phyloP scores from a whole-genome alignment of 1,140 invertebrate genomes.

The Habropoda laboriosa region DNA sequence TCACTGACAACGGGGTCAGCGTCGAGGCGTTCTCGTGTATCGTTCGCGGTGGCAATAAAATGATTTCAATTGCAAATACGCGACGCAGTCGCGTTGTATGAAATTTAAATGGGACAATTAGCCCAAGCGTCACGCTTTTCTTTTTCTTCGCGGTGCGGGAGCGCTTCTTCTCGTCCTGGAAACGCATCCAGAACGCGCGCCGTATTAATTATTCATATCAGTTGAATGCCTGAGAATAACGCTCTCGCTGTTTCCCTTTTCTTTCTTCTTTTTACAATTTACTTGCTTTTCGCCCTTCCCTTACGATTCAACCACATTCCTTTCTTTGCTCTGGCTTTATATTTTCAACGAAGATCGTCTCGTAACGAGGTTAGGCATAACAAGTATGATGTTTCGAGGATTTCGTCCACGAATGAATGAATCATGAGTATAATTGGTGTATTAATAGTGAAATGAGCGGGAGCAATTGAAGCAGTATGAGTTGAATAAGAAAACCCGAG shows the following conservation, averaged over 20 bases:
- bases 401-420: neutral
- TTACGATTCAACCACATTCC: neutral
- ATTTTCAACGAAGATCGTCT: neutral
- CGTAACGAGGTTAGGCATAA: neutral
- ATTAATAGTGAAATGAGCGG: neutral
- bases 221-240: conserved; percentile 1
- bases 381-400: neutral
- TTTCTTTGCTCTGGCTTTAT: neutral
- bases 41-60: conserved; percentile 21
- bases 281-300: neutral
- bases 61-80: conserved; percentile 46
- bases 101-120: conserved; percentile 50
- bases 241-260: neutral
- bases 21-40: neutral
- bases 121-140: conserved; percentile 15
- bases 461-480: neutral
- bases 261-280: neutral
- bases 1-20: neutral
- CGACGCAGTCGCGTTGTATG: conserved; percentile 20
- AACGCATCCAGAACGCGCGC: neutral
- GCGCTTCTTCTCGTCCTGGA: conserved; percentile 25
- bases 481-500: no score
- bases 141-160: conserved; percentile 26
- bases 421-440: neutral
- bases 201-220: conserved; percentile 46